Base-by-base conservation (phyloP, 2,113 vertebrate species). In the Aythya baeri region DNA sequence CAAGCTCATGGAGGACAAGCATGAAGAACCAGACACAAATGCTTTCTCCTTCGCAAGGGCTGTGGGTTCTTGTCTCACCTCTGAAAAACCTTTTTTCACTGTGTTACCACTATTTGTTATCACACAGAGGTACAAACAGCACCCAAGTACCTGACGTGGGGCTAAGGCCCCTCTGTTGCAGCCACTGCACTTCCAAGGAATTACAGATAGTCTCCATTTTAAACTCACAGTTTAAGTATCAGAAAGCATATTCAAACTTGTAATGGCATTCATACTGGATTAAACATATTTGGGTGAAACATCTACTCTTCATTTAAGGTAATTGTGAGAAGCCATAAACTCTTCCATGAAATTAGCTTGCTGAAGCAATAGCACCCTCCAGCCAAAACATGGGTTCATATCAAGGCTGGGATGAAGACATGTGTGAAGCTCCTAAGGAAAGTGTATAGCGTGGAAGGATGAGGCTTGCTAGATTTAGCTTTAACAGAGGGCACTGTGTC, bases 111-210 rank as follows among this genome's bases (percentile, higher is more conserved):
- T 67, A 8, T 20, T 83, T 1, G 0, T 49, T 74, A 20, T 23
- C 36, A 58, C 55, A 66, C 57, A 75, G 65, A 49, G 67, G 38
- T 17, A 65, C 50, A 65, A 91, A 61, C 10, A 86, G 11, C 32
- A 75, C 14, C 27, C 0, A 0, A 0, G 7, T 61, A 50, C 15
- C 15, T 23, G 4, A 57, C 62, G 32, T 17, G 31, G 62, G 49
- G 70, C 41, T 59, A 74, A 81, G 86, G 44, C 17, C 17, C 29
- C 36, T 65, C 44, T 70, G 58, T 61, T 36, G 43, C 62, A 88
- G 52, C 27, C 46, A 31, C 43, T 34, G 29, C 25, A 52, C 15
- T 62, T 86, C 29, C 27, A 36, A 65, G 27, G 61, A 92, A 79
- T 58, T n/a, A 78, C 63, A 77, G 14, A 17, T 18, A 50, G 89